These are phyloP conservation scores for Abrostola triplasia DNA, from an alignment of 2,888 invertebrate genomes.

Conservation along the genomic window DNA sequence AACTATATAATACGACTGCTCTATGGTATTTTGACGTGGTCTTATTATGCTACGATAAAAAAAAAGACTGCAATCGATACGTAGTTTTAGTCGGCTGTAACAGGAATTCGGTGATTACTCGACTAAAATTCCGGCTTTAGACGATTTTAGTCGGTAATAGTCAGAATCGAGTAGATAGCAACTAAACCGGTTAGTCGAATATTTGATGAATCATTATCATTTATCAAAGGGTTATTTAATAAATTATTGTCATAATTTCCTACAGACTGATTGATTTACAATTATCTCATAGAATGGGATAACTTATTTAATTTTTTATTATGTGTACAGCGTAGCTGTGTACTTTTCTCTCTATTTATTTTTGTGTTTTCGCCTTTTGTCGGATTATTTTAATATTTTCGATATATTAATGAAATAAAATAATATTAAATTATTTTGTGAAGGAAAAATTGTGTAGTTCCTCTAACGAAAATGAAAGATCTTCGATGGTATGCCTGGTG, in stretches of 20 bases:
- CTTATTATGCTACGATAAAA: background rate
- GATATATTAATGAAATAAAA: background rate
- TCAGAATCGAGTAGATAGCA: background rate
- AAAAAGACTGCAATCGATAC: background rate
- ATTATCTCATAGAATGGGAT: conserved; percentile 65
- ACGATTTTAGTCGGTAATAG: background rate
- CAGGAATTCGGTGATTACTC: background rate
- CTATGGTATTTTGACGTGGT: background rate
- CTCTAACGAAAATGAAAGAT: no score
- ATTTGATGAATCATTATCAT: conserved; percentile 41
- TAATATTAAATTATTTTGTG: background rate
- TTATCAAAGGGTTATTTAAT: conserved; percentile 47
- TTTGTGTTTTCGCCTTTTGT: conserved; percentile 24
- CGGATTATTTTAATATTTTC: conserved; percentile 41
- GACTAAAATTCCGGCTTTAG: background rate
- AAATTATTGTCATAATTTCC: conserved; percentile 48
- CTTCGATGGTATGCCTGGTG: no score
- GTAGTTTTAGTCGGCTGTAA: conserved; percentile 1
- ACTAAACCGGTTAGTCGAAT: no score
- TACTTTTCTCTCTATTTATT: conserved; percentile 35
- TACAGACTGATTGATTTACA: conserved; percentile 52
- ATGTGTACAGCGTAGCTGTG: conserved; percentile 52
- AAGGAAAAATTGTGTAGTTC: no score
- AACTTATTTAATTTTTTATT: conserved; percentile 32
- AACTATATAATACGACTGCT: background rate